phyloP scores from a whole-genome alignment of 2,888 invertebrate species.

The Cabera pusaria region DNA sequence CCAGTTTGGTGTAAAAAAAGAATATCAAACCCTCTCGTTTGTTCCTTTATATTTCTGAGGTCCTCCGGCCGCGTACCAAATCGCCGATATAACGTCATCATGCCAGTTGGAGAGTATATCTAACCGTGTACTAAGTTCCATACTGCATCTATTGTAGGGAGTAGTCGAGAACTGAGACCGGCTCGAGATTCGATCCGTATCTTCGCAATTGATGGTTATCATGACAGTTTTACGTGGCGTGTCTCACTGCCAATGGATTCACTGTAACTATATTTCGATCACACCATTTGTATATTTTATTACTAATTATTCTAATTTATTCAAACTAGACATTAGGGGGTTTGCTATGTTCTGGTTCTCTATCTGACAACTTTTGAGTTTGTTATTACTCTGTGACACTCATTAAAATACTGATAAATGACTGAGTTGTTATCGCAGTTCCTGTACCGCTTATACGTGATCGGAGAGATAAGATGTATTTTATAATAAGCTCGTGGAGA shows the following conservation, averaged over 20 bases:
- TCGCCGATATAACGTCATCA: no score
- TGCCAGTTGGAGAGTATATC: no score
- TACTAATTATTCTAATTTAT: constrained; percentile 23
- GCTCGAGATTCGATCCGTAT: constrained; percentile 65
- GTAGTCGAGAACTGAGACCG: constrained; percentile 35
- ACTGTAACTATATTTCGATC: constrained; percentile 36
- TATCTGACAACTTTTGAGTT: constrained; percentile 1
- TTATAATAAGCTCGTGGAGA: no score
- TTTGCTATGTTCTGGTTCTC: constrained; percentile 9
- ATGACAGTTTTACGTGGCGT: constrained; percentile 75
- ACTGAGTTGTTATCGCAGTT: no score
- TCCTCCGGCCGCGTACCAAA: no score
- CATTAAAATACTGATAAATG: constrained; percentile 30
- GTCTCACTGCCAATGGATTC: constrained; percentile 55
- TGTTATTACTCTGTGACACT: no score
- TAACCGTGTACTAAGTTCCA: no score
- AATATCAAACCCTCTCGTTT: no score
- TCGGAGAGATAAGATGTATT: constrained; percentile 39
- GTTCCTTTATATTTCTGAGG: no score
- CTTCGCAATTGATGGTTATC: constrained; percentile 72
- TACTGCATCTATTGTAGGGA: constrained; percentile 10
- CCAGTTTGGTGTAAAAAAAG: no score
- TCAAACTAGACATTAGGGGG: constrained; percentile 13
- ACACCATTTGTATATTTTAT: constrained; percentile 28
- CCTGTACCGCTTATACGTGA: constrained; percentile 31